Base-by-base conservation (phyloP, 2,888 invertebrate species). In the Agrilus cyanescens region DNA sequence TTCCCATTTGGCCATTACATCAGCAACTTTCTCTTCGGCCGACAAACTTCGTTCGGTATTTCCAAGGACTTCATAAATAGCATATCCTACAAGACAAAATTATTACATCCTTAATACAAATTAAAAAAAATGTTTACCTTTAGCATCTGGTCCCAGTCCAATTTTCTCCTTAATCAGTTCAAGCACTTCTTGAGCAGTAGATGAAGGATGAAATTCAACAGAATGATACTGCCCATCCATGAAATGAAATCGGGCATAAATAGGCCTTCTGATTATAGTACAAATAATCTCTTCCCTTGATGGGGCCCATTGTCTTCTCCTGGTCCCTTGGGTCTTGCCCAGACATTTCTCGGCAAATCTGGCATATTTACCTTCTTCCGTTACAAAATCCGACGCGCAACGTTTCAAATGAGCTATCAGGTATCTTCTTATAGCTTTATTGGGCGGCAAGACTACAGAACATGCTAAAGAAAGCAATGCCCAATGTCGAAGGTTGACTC, bases 1-100 rank as follows among this genome's bases (percentile, higher is more conserved):
- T 67, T 95, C 95, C 94, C 94, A 95, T 60, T 91, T 85, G 4
- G 93, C 90, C 75, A 95, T 85, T 15, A 93, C 91, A 65, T 95
- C 95, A 1, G 91, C 87, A 12, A 91, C 83, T 56, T 93, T 89
- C 65, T 94, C 94, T 58, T 84, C 85, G 7, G 81, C 78, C 37
- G 82, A 74, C 51, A 95, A 71, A 55, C 88, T 87, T 40, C 94
- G 74, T 65, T 94, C 94, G 1, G 85, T 82, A 53, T 78, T 82
- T 3, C 89, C 90, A 51, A 91, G 75, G 35, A 90, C 87, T 66
- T 94, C 94, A 68, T 93, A 95, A 46, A 95, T 76, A 1, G 93
- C 88, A 65, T 93, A 95, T 12, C 93, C 91, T 78, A 56, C 12
- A 51, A 52, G 41, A 45, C 33, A 29, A n/a, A n/a, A 25, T 25